Percentiles rank a stretch among this genome's conserved stretches.
phyloP scores from a whole-genome alignment of 92 coral and sea anemone genomes.

The Bergia puertoricense region DNA sequence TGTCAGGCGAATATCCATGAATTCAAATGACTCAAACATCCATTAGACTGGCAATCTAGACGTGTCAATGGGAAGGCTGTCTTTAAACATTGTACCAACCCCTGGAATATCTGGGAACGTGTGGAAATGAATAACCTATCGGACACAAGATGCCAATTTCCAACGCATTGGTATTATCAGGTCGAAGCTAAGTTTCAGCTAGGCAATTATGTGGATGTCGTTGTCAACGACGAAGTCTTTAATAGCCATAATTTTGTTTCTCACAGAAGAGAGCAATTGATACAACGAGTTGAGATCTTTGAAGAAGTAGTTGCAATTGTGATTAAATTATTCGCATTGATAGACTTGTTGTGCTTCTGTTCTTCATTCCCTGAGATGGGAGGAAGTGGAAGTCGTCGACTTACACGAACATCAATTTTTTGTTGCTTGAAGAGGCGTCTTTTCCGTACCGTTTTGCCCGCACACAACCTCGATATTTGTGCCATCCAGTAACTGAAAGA shows the following conservation, averaged over 20 bases:
- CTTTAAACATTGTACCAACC: background rate
- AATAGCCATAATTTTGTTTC: too few species aligned
- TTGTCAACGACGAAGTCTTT: too few species aligned
- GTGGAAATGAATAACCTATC: background rate
- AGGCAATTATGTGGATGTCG: too few species aligned
- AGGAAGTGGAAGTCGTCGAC: background rate
- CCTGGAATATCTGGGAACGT: background rate
- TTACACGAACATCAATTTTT: constrained; percentile 1
- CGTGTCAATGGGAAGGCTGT: background rate
- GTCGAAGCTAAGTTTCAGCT: too few species aligned
- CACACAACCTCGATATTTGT: background rate
- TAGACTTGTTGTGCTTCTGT: too few species aligned
- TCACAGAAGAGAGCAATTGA: too few species aligned
- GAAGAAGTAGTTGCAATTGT: too few species aligned
- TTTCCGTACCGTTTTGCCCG: background rate
- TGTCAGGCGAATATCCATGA: constrained; percentile 3
- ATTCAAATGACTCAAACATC: background rate
- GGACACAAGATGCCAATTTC: background rate
- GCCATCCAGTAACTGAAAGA: background rate
- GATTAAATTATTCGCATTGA: too few species aligned
- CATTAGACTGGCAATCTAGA: too few species aligned
- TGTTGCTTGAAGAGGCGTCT: background rate
- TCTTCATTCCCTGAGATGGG: too few species aligned
- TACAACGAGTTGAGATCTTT: too few species aligned
- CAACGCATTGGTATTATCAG: too few species aligned